These are phyloP conservation scores for Hydra vulgaris DNA, from an alignment of 30 jellyfish, hydroid and myxozoan genomes.

Conservation along the genomic window DNA sequence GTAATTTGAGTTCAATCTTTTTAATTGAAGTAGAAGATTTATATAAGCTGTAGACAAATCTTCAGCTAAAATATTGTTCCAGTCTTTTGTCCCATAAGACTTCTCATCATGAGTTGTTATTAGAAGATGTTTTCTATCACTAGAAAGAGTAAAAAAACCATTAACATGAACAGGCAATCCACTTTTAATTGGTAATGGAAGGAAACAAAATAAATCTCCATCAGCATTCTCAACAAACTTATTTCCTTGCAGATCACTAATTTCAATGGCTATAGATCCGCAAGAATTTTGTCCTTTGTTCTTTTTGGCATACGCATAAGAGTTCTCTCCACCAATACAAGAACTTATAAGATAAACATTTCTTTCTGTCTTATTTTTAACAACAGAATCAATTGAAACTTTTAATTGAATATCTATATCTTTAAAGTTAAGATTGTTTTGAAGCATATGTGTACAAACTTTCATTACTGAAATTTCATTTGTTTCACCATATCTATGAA, in stretches of 20 bases:
- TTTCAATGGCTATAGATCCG: conserved; percentile 24
- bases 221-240: background rate
- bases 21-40: conserved; percentile 4
- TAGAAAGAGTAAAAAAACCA: conserved; percentile 54
- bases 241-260: background rate
- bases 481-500: background rate
- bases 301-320: conserved; percentile 1
- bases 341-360: conserved; percentile 11
- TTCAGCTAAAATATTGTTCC: conserved; percentile 14
- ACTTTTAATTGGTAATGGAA: conserved; percentile 50
- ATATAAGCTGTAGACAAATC: conserved; percentile 21
- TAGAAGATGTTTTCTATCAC: conserved; percentile 28
- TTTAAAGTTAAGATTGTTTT: background rate
- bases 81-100: conserved; percentile 7
- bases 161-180: conserved; percentile 56
- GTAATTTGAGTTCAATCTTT: background rate
- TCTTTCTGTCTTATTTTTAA: background rate
- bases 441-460: background rate
- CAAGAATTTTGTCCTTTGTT: conserved; percentile 18
- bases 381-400: background rate
- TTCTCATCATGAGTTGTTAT: conserved; percentile 17
- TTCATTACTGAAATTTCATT: background rate
- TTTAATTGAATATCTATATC: background rate
- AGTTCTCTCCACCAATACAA: conserved; percentile 17
- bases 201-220: conserved; percentile 35